phyloP scores from a whole-genome alignment of 1,140 invertebrate genomes.

The Tenebrio molitor region DNA sequence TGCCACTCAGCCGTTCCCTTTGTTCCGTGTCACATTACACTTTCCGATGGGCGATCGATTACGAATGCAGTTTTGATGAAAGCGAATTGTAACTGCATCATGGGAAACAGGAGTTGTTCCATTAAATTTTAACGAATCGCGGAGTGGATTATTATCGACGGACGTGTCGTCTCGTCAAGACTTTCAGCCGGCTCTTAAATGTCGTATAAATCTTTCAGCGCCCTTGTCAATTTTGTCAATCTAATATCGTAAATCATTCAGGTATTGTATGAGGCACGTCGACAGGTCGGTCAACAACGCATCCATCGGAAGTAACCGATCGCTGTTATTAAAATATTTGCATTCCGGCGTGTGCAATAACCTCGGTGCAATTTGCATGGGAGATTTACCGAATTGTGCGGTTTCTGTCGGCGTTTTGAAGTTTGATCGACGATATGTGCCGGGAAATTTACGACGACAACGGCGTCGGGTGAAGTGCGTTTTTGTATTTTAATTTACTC shows the following conservation, averaged over 20 bases:
- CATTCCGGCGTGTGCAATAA: no score
- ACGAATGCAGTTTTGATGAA: constrained; percentile 23
- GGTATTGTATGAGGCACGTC: not conserved
- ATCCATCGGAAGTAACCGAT: not conserved
- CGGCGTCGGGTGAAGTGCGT: no score
- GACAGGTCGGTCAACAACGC: constrained; percentile 10
- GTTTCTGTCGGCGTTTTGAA: no score
- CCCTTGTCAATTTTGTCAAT: constrained; percentile 6
- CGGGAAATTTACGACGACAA: no score
- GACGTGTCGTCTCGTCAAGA: not conserved
- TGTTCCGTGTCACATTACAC: not conserved
- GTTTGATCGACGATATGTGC: no score
- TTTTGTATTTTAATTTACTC: no score
- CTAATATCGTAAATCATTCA: constrained; percentile 15
- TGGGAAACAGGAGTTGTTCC: not conserved
- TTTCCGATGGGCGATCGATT: not conserved
- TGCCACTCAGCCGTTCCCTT: not conserved
- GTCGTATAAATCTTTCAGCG: constrained; percentile 1
- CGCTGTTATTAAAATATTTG: constrained; percentile 13
- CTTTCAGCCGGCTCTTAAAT: not conserved
- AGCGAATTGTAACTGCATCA: not conserved
- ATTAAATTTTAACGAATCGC: not conserved
- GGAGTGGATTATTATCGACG: not conserved
- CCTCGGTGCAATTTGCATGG: no score
- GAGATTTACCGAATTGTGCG: no score